phyloP scores from a whole-genome alignment of 2,113 vertebrate species.

The Chrysochloris asiatica region DNA sequence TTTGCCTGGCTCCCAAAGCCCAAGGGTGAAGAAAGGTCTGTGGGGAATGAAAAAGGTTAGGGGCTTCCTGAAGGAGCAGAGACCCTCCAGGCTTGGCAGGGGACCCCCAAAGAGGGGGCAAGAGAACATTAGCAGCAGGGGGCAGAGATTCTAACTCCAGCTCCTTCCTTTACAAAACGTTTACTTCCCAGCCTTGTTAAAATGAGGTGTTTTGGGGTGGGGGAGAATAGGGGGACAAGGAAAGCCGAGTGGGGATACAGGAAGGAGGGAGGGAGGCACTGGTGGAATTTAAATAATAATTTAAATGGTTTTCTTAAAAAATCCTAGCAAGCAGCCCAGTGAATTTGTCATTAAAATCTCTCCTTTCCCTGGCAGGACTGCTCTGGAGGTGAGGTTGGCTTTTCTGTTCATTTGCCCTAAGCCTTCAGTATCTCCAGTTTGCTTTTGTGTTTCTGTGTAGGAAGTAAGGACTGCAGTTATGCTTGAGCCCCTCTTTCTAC shows the following conservation, averaged over 20 bases:
- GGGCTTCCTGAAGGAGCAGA: background rate
- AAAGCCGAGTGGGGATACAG: background rate
- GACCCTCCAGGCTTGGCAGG: slow-evolving; percentile 48
- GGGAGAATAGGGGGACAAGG: background rate
- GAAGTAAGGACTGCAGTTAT: background rate
- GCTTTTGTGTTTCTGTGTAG: too few relatives aligned
- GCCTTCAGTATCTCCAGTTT: background rate
- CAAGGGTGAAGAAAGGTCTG: slow-evolving; percentile 10
- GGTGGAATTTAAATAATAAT: slow-evolving; percentile 68
- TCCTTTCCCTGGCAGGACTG: slow-evolving; percentile 21
- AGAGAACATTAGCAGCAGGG: slow-evolving; percentile 48
- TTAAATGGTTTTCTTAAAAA: slow-evolving; percentile 2
- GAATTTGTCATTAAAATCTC: slow-evolving; percentile 41
- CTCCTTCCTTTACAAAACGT: slow-evolving; percentile 49
- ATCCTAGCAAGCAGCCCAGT: slow-evolving; percentile 42
- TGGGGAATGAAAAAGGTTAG: background rate
- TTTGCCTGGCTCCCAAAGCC: slow-evolving; percentile 57
- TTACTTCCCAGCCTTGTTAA: slow-evolving; percentile 51
- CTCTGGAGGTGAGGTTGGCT: slow-evolving; percentile 28
- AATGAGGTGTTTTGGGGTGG: background rate
- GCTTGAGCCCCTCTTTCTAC: slow-evolving; percentile 17
- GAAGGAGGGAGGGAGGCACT: slow-evolving; percentile 56
- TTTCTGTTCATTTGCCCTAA: background rate
- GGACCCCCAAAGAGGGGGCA: background rate
- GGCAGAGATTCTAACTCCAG: slow-evolving; percentile 44